phyloP scores from a whole-genome alignment of 2,797 vertebrate genomes.

The Pangasius mekongensis region DNA sequence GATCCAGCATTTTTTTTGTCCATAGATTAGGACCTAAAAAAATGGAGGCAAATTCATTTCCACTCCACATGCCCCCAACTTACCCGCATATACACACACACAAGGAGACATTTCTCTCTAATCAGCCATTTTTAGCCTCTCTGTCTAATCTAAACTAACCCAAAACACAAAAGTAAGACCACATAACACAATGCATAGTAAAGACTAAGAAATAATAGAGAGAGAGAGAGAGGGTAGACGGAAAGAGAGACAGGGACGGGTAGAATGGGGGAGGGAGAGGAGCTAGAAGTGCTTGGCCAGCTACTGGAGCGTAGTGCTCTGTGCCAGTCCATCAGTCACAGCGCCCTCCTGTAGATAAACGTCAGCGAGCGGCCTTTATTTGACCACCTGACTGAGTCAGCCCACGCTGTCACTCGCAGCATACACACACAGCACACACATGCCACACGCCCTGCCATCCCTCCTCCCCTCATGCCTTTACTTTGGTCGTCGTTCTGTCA shows the following conservation, averaged over 20 bases:
- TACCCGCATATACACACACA: slow-evolving; percentile 11
- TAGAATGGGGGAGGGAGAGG: slow-evolving; percentile 55
- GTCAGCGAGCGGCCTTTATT: slow-evolving; percentile 69
- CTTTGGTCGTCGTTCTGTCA: slow-evolving; percentile 29
- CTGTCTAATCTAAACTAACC: background rate
- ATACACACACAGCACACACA: slow-evolving; percentile 13
- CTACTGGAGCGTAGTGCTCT: slow-evolving; percentile 67
- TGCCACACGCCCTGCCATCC: slow-evolving; percentile 23
- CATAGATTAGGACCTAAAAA: slow-evolving; percentile 1
- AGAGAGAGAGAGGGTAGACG: background rate
- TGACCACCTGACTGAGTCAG: slow-evolving; percentile 72
- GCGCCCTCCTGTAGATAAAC: slow-evolving; percentile 72
- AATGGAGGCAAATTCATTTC: slow-evolving; percentile 9
- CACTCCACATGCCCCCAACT: slow-evolving; percentile 7
- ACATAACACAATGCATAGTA: background rate
- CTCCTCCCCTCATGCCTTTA: slow-evolving; percentile 12
- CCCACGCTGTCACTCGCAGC: slow-evolving; percentile 65
- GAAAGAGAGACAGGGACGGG: slow-evolving; percentile 22
- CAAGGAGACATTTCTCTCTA: slow-evolving; percentile 61
- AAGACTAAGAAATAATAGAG: background rate
- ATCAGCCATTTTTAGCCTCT: slow-evolving; percentile 61
- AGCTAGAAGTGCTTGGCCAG: slow-evolving; percentile 69
- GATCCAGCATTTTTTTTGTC: slow-evolving; percentile 31
- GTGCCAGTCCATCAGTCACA: slow-evolving; percentile 76
- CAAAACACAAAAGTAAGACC: slow-evolving; percentile 5